Percentiles rank a stretch among this genome's conserved stretches.
Conservation (phyloP, 2,888 invertebrate genomes). For the Ephialtes manifestator region DNA sequence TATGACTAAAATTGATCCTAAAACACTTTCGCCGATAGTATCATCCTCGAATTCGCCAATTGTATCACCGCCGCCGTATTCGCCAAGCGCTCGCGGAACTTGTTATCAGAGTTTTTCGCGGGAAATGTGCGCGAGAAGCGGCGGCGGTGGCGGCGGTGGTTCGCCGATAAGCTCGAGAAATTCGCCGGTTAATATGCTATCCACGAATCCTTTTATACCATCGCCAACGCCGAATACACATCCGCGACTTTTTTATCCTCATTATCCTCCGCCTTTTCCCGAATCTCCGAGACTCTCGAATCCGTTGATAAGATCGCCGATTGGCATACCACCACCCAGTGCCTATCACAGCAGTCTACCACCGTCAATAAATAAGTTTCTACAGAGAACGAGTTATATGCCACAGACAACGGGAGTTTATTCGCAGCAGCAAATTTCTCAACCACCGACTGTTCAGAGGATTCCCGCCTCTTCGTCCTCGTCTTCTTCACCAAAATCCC, state of each 20-base stretch:
- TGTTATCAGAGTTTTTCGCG: conserved; percentile 77
- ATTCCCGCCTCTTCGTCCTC: conserved; percentile 82
- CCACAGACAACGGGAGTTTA: conserved; percentile 77
- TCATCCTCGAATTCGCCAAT: conserved; percentile 80
- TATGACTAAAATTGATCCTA: conserved; percentile 88
- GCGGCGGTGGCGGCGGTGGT: conserved; percentile 64
- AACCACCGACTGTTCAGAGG: conserved; percentile 82
- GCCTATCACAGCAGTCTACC: conserved; percentile 85
- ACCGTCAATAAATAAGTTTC: conserved; percentile 83
- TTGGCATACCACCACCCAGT: conserved; percentile 82
- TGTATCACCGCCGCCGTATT: conserved; percentile 82
- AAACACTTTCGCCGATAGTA: conserved; percentile 87
- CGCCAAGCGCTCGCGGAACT: conserved; percentile 79
- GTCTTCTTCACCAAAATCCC: conserved; percentile 74
- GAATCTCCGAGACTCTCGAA: conserved; percentile 81
- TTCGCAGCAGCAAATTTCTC: conserved; percentile 69
- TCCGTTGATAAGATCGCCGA: conserved; percentile 82
- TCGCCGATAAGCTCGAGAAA: conserved; percentile 83
- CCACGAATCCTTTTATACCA: conserved; percentile 85
- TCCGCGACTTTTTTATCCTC: conserved; percentile 82
- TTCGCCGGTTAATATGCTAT: conserved; percentile 84
- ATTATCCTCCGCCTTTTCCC: conserved; percentile 79
- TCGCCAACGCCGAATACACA: conserved; percentile 84
- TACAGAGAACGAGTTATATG: conserved; percentile 82
- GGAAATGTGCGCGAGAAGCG: conserved; percentile 78